Percentiles rank a stretch among this genome's conserved stretches.
Evolutionary conservation across 2,797 vertebrate genomes (phyloP).

Genomic region (Platalea minor): DNA sequence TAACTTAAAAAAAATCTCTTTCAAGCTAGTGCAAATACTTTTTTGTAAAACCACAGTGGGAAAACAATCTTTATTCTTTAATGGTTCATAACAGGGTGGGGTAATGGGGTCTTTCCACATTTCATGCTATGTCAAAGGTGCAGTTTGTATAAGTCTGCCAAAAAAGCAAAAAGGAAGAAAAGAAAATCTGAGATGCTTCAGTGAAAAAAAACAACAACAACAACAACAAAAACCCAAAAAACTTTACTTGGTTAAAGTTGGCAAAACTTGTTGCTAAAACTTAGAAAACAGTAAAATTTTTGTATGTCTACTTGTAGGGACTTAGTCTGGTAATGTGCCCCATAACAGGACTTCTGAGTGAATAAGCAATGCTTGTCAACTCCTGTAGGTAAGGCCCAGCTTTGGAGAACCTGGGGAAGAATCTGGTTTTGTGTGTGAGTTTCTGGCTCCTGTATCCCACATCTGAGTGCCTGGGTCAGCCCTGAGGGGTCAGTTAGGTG

Average conservation of each 20-base stretch:
- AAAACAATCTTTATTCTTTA: neutral
- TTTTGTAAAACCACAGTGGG: neutral
- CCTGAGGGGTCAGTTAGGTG: neutral
- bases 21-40: neutral
- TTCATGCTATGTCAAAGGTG: neutral
- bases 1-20: neutral
- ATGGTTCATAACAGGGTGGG: neutral
- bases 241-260: neutral
- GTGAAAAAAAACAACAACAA: neutral
- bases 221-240: too few relatives aligned
- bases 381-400: fast-evolving
- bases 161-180: neutral
- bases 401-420: neutral
- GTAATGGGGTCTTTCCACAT: neutral
- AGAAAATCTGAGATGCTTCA: neutral
- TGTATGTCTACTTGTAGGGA: neutral
- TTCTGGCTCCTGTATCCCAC: neutral
- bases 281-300: neutral
- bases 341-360: neutral
- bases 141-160: neutral
- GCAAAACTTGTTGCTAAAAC: neutral
- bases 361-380: neutral
- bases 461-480: neutral
- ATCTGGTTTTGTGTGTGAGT: neutral
- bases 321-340: neutral